A percentile compares a stretch with the other conserved stretches of the same genome.
Evolutionary conservation across 2,797 vertebrate species (phyloP).

Genomic region (Catharus ustulatus): DNA sequence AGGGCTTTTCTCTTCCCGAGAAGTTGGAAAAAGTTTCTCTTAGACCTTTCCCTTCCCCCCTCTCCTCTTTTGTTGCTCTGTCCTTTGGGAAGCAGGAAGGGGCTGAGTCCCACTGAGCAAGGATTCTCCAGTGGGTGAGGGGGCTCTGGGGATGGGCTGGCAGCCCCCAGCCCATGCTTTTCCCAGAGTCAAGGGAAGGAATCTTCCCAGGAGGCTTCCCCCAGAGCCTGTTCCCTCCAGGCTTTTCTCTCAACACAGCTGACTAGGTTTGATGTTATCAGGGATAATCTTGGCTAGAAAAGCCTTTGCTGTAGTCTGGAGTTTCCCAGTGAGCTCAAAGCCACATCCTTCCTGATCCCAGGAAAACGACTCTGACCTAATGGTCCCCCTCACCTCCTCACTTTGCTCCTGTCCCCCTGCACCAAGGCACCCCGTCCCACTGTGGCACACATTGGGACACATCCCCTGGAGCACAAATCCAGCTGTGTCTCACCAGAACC

Average conservation of each 20-base stretch:
- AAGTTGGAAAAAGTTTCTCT: constrained; percentile 60
- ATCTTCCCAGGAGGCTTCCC: neutral
- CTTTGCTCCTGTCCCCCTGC: neutral
- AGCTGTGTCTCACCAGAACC: neutral
- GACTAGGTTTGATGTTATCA: neutral
- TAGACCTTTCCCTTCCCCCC: constrained; percentile 54
- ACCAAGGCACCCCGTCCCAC: fast-evolving
- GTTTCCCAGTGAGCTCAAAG: neutral
- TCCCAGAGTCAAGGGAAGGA: neutral
- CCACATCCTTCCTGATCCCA: neutral
- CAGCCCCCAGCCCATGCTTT: neutral
- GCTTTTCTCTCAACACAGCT: neutral
- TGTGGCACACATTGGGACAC: fast-evolving
- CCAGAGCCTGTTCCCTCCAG: neutral
- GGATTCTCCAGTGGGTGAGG: neutral
- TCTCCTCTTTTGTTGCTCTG: constrained; percentile 30
- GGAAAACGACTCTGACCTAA: neutral
- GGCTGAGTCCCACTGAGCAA: neutral
- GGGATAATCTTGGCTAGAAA: neutral
- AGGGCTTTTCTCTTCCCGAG: constrained; percentile 47
- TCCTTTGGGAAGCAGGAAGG: neutral
- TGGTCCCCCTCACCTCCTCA: neutral
- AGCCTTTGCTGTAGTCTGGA: neutral
- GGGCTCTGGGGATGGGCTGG: neutral
- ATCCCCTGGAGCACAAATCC: neutral